A percentile compares a stretch with the other conserved stretches of the same genome.
These are phyloP conservation scores for Achlya flavicornis DNA, from an alignment of 2,888 invertebrate species.

Conservation along the genomic window DNA sequence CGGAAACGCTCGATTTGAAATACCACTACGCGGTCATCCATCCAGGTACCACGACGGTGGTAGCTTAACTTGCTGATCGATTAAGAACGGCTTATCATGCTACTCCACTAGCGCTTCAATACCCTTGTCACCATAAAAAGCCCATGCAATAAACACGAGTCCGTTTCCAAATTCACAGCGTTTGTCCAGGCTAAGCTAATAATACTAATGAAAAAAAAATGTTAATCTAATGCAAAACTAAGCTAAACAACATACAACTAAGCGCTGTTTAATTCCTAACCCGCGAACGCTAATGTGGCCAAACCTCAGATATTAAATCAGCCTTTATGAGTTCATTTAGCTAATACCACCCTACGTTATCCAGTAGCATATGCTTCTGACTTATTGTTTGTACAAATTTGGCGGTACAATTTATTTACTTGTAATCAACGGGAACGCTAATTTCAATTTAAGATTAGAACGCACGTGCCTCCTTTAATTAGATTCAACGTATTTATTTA, in stretches of 20 bases:
- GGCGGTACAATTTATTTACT: constrained; percentile 32
- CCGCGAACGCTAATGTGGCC: constrained; percentile 42
- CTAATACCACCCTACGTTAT: constrained; percentile 35
- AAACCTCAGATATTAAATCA: constrained; percentile 59
- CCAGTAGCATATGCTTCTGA: constrained; percentile 31
- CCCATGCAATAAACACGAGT: no score
- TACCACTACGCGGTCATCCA: no score
- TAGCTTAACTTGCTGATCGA: no score
- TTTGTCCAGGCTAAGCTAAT: no score
- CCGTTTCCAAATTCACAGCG: no score
- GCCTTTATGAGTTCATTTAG: constrained; percentile 68
- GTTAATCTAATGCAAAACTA: not conserved
- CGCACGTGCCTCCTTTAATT: not conserved
- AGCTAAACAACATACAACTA: constrained; percentile 17
- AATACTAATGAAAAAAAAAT: no score
- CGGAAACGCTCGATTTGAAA: no score
- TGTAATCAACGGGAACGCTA: constrained; percentile 30
- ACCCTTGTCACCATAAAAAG: no score
- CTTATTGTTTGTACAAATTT: constrained; percentile 45
- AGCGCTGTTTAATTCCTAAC: constrained; percentile 33
- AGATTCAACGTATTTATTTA: not conserved
- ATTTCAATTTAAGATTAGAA: constrained; percentile 42
- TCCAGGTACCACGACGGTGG: no score
- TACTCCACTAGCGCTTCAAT: no score
- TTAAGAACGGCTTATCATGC: no score